A percentile compares a stretch with the other conserved stretches of the same genome.
phyloP scores from a whole-genome alignment of 2,113 vertebrate species.

The Circaetus gallicus region DNA sequence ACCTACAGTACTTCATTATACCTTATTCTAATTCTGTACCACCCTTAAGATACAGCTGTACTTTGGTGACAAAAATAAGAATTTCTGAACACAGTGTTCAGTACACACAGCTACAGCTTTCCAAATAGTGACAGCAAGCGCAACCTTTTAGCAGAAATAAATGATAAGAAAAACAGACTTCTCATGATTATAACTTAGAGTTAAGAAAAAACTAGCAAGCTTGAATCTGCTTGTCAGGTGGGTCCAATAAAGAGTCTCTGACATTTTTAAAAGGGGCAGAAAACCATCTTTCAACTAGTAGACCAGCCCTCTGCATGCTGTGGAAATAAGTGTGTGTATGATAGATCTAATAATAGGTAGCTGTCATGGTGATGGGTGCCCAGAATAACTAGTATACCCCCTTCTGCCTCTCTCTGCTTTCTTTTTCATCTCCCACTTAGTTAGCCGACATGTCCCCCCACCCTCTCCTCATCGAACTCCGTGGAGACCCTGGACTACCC shows the following conservation, averaged over 20 bases:
- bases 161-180: background rate
- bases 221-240: background rate
- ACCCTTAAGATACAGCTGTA: background rate
- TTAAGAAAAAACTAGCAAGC: background rate
- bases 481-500: background rate
- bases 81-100: constrained; percentile 13
- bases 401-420: background rate
- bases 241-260: background rate
- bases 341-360: constrained; percentile 5
- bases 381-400: background rate
- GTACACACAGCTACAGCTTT: background rate
- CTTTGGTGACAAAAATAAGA: constrained; percentile 39
- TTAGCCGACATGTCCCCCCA: background rate
- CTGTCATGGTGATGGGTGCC: constrained; percentile 12
- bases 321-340: background rate
- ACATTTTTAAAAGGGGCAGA: background rate
- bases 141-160: constrained; percentile 15
- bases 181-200: background rate
- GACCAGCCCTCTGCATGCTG: background rate
- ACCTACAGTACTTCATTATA: background rate
- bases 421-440: background rate
- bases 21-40: constrained; percentile 1
- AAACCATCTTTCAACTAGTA: background rate
- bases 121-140: constrained; percentile 6
- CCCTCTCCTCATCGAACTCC: background rate